Base-by-base conservation (phyloP, 2,888 invertebrate genomes). In the Eristalinus sepulchralis region DNA sequence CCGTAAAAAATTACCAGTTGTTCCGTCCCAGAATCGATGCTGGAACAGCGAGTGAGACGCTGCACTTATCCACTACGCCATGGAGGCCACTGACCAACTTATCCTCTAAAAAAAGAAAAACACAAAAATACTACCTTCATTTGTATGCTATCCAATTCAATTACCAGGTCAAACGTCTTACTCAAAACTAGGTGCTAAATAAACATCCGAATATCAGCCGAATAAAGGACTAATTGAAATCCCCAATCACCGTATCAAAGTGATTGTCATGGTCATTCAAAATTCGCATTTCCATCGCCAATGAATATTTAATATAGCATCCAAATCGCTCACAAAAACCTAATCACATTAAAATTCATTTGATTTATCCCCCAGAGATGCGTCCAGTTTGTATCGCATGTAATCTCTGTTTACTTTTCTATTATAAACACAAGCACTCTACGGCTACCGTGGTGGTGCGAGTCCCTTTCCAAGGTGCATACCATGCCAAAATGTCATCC, bases 261-360 rank as follows among this genome's bases (percentile, higher is more conserved):
- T 20, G 70, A 83, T 86, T 83, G 68, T 34, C 66, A 86, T 34
- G 78, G 66, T 10, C n/a, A 36, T 34, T 22, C 36, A 31, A 55
- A 59, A 78, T 68, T 47, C 59, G 17, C 59, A 77, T 72, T 34
- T 68, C 36, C 20, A 36, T 39, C 62, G 47, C 66, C 83, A 86
- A 75, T 83, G 83, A 75, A 86, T 83, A 57, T 73, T 62, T 83
- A 83, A 87, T 83, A 80, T 79, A 59, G 79, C 87, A 76, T 87
- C 67, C 72, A 87, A 83, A 87, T 83, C 62, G 79, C 87, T 80
- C 79, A 83, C 83, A 83, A 83, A 80, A 76, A 63, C 79, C 75
- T 76, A 80, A 87, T 83, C 87, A 87, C 83, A 83, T 87, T 76
- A 79, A 87, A 87, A 87, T 83, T 83, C 83, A 79, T 83, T 87